Evolutionary conservation across 2,888 invertebrate genomes (phyloP), one percentile per base, ranked within the genome.

Genomic region (Erpobdella octoculata): DNA sequence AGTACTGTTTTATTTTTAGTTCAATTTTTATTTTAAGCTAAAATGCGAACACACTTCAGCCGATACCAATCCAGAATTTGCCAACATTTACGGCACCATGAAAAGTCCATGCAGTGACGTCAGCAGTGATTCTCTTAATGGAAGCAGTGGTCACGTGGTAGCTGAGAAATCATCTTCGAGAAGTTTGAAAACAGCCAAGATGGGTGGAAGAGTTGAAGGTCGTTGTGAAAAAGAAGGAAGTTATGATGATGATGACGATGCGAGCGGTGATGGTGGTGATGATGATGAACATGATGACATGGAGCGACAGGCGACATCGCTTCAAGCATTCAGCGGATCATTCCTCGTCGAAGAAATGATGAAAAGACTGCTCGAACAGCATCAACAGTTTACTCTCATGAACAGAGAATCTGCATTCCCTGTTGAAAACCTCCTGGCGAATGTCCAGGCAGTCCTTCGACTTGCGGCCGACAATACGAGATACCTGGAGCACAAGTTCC

Each of bases 401-500:
- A n/a, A 62, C 33, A 8, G 62, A 35, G 53, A 53, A 8, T 53
- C 53, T 9, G n/a, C n/a, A n/a, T 35, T 33, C 25, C 62, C 62
- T 28, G n/a, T 62, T 28, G 62, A 35, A 33, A 62, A n/a, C 6
- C 33, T 62, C 9, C 62, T 62, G 62, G 33, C 62, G 28, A 62
- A 62, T 18, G 62, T 62, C 9, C 62, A 62, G 62, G 33, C 28
- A n/a, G 31, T 62, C 62, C 31, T 62, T 31, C 33, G 33, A n/a
- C 9, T 62, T n/a, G 21, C 35, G 8, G 35, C 35, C 33, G 62
- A 62, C 12, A 35, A 62, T 35, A 5, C 35, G 8, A n/a, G 35
- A n/a, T 33, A 35, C 33, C n/a, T 35, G 33, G 62, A 62, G 18
- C 31, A n/a, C 9, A 62, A 62, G 31, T 62, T 62, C 33, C 28